phyloP scores from a whole-genome alignment of 2,113 vertebrate genomes.

The Nematolebias whitei region DNA sequence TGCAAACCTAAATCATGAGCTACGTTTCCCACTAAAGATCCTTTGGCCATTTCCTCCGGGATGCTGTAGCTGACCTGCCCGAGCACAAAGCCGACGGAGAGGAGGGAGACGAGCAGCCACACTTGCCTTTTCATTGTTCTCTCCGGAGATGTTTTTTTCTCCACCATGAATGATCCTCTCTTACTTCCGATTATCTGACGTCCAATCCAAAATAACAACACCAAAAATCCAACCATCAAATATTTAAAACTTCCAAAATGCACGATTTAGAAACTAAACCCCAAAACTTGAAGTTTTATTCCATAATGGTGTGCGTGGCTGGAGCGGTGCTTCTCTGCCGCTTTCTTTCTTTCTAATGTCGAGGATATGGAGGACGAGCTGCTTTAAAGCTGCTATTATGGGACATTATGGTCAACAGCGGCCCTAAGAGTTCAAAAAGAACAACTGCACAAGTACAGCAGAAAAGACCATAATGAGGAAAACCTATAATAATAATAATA shows the following conservation, averaged over 20 bases:
- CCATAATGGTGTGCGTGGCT: background rate
- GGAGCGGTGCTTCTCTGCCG: background rate
- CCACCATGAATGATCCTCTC: background rate
- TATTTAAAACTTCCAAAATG: too few relatives aligned
- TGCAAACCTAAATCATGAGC: conserved; percentile 77
- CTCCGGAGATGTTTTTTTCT: conserved; percentile 20
- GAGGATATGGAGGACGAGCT: conserved; percentile 16
- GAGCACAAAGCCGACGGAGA: conserved; percentile 24
- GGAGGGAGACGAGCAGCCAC: conserved; percentile 40
- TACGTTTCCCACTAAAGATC: conserved; percentile 75
- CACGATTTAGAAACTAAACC: background rate
- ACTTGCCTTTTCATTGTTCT: conserved; percentile 66
- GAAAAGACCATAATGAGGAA: too few relatives aligned
- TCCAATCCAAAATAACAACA: background rate
- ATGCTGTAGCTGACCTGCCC: conserved; percentile 76
- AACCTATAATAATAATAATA: too few relatives aligned
- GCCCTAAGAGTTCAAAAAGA: conserved; percentile 83
- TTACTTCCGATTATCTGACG: background rate
- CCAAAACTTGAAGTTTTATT: background rate
- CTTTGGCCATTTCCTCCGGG: conserved; percentile 77
- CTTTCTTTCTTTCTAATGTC: conserved; percentile 6
- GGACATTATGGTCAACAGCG: conserved; percentile 85
- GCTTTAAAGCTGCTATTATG: conserved; percentile 11
- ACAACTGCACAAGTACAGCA: conserved; percentile 80
- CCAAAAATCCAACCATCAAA: too few relatives aligned